Evolutionary conservation across 2,888 invertebrate genomes (phyloP), one percentile per base, ranked within the genome.

Genomic region (Mesochorus sp.): DNA sequence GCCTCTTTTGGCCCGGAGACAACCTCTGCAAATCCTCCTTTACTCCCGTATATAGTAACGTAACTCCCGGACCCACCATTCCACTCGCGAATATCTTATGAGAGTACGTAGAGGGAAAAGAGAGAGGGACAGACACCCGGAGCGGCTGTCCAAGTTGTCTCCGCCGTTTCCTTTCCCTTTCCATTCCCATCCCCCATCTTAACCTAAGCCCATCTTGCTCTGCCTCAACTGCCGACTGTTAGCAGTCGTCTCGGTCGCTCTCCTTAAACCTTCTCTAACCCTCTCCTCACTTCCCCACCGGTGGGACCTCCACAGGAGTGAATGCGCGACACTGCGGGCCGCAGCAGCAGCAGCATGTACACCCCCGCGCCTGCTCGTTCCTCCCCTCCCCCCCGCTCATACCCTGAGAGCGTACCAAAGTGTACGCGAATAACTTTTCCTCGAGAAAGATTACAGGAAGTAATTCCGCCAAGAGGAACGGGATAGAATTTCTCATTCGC

Each of bases 21-120:
- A 88, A 86, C 84, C 86, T 84, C 80, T 80, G 83, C 86, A 86
- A 88, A 88, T 87, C 84, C 83, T 74, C 83, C 79, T 84, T 85
- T 84, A 85, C n/a, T 82, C 81, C 84, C 10, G 55, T 59, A 39
- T 82, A 77, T 72, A 83, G 83, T 28, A 64, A 83, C 81, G 84
- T 84, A 86, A 85, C 87, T 85, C 81, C 64, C 37, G 21, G 10
- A 26, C 37, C 21, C 14, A 66, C 76, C 83, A 72, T 83, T 82
- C 80, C 76, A 82, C 81, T 79, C 77, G 66, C 75, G 83, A 86
- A 85, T 86, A 84, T 81, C 85, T 87, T 86, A 85, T 74, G 82
- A 82, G 73, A 70, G 42, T 64, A 76, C 77, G 79, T 81, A 80
- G 80, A 37, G 37, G 12, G 37, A 37, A 12, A 8, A 12, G 12